Evolutionary conservation across 2,888 invertebrate species (phyloP).

Genomic region (Cosmopolites sordidus): DNA sequence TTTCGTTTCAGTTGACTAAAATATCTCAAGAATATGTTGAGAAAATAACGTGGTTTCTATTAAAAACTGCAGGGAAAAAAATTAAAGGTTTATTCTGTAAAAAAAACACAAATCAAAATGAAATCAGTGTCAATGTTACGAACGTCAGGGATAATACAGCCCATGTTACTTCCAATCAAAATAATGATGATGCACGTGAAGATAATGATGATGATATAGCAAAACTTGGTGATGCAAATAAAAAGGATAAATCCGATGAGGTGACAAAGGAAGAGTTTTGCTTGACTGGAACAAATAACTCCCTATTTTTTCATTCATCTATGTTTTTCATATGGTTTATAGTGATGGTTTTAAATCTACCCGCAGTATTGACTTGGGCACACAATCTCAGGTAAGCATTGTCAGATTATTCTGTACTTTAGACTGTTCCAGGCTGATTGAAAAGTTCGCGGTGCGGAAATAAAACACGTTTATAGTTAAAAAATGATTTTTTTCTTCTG

Average conservation of each 20-base stretch:
- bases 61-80: constrained; percentile 39
- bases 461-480: no score
- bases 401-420: no score
- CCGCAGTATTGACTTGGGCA: constrained; percentile 74
- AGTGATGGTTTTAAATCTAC: constrained; percentile 64
- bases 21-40: constrained; percentile 74
- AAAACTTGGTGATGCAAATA: not conserved
- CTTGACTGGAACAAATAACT: constrained; percentile 28
- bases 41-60: constrained; percentile 42
- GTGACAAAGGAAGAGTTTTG: constrained; percentile 4
- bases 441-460: no score
- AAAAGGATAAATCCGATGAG: not conserved
- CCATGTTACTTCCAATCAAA: no score
- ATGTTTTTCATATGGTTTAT: constrained; percentile 65
- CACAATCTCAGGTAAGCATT: constrained; percentile 76
- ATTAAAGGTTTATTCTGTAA: constrained; percentile 32
- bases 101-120: no score
- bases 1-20: constrained; percentile 59
- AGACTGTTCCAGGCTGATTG: no score
- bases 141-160: no score
- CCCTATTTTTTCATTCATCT: constrained; percentile 68
- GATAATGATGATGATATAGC: no score
- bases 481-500: no score
- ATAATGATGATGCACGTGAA: no score
- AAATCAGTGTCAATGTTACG: no score